Evolutionary conservation across 1,140 invertebrate genomes (phyloP).

Genomic region (Camponotus vicinus): DNA sequence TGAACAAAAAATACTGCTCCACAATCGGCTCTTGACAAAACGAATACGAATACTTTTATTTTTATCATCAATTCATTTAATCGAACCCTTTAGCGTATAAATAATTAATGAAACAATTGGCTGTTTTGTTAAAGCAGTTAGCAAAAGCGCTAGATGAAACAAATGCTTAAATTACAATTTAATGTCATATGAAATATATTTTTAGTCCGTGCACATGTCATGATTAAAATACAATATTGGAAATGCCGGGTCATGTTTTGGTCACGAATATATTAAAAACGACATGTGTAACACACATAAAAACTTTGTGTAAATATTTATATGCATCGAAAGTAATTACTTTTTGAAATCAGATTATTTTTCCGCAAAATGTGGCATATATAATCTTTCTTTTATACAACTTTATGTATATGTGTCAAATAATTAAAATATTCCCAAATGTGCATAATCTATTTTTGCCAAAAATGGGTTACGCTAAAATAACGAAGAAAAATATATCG

Average conservation of each 20-base stretch:
- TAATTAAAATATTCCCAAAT: constrained; percentile 33
- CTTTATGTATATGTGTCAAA: neutral
- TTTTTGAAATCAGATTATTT: constrained; percentile 54
- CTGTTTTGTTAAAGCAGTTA: neutral
- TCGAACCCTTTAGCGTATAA: neutral
- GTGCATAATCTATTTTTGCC: constrained; percentile 8
- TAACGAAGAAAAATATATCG: constrained; percentile 15
- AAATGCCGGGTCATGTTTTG: constrained; percentile 33
- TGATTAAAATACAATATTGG: constrained; percentile 45
- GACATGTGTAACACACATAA: constrained; percentile 1
- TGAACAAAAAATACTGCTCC: neutral
- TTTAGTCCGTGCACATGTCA: neutral
- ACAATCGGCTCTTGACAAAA: neutral
- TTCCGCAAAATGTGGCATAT: neutral
- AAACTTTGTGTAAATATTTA: constrained; percentile 34
- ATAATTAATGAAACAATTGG: constrained; percentile 24
- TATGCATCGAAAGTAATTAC: constrained; percentile 52
- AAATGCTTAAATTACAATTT: constrained; percentile 44
- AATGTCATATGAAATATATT: constrained; percentile 15
- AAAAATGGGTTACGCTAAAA: constrained; percentile 34
- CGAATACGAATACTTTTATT: constrained; percentile 12
- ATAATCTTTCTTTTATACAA: constrained; percentile 5
- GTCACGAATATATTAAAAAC: constrained; percentile 32
- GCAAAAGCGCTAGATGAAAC: neutral
- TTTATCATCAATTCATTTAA: neutral